A percentile compares a stretch with the other conserved stretches of the same genome.
These are phyloP conservation scores for Notarius lentiginosus DNA, from an alignment of 2,113 vertebrate species.

Conservation along the genomic window DNA sequence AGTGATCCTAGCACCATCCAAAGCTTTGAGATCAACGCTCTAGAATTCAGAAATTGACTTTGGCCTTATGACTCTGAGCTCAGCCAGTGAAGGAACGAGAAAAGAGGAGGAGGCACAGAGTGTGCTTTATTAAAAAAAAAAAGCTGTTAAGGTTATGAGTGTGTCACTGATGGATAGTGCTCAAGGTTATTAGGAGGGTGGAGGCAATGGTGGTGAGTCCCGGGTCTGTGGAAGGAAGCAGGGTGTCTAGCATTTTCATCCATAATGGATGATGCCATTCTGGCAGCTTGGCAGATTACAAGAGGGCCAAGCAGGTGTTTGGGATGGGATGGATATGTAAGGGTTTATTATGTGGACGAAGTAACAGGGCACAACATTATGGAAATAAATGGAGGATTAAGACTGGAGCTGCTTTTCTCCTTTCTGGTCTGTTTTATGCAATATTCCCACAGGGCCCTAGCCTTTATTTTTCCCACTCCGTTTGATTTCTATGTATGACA, in stretches of 20 bases:
- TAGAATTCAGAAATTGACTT: conserved; percentile 64
- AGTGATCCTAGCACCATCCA: conserved; percentile 10
- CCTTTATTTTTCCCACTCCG: background rate
- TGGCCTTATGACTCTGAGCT: conserved; percentile 61
- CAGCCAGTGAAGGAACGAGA: conserved; percentile 44
- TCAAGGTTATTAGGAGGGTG: conserved; percentile 23
- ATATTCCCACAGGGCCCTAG: background rate
- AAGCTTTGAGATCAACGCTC: conserved; percentile 10
- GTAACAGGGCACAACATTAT: background rate
- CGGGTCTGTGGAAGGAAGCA: conserved; percentile 17
- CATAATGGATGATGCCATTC: conserved; percentile 57
- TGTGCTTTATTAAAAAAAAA: conserved; percentile 48
- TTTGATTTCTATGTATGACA: background rate
- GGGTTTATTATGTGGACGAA: conserved; percentile 21
- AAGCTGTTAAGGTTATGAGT: conserved; percentile 53
- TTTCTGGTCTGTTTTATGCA: background rate
- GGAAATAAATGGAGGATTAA: conserved; percentile 3
- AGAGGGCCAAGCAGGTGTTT: background rate
- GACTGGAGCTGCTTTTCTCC: background rate
- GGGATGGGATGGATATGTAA: conserved; percentile 33
- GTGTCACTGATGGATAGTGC: conserved; percentile 33
- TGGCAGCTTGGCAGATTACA: conserved; percentile 22
- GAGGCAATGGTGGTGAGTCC: conserved; percentile 37
- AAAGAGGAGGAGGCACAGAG: conserved; percentile 43
- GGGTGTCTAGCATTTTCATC: conserved; percentile 1